phyloP scores from a whole-genome alignment of 2,797 vertebrate genomes.

The Schizopygopsis pylzovi region DNA sequence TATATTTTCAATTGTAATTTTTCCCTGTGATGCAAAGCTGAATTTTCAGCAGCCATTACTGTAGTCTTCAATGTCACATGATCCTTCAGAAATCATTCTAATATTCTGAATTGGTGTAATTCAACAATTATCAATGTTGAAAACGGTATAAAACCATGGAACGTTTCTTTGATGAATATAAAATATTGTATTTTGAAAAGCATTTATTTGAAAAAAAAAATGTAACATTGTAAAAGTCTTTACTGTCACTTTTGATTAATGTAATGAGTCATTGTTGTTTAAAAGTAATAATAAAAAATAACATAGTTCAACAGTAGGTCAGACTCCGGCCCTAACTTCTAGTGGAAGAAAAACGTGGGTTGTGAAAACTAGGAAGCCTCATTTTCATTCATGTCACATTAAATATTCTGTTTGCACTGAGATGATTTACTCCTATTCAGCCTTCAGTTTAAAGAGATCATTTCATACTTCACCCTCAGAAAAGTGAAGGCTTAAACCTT shows the following conservation, averaged over 20 bases:
- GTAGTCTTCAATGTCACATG: not conserved
- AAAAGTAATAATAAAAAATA: not conserved
- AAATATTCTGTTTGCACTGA: not conserved
- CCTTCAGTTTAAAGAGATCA: conserved; percentile 1
- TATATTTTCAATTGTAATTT: not conserved
- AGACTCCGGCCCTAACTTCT: not conserved
- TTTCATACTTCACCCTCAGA: conserved; percentile 4
- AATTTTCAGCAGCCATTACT: not conserved
- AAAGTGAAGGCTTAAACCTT: not conserved
- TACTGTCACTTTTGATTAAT: not conserved
- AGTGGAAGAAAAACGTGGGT: not conserved
- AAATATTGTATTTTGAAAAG: not conserved
- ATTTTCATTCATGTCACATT: conserved; percentile 6
- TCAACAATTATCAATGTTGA: not conserved
- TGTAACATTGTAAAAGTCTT: not conserved
- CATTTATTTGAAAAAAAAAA: not conserved
- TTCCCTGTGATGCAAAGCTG: not conserved
- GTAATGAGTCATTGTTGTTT: not conserved
- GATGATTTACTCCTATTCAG: conserved; percentile 15
- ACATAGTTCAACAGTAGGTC: not conserved
- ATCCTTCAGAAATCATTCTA: not conserved
- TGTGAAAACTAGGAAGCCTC: not conserved
- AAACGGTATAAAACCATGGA: not conserved
- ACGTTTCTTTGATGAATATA: not conserved
- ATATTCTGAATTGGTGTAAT: too few relatives aligned